Evolutionary conservation across 1,140 invertebrate genomes (phyloP), one percentile per base, ranked within the genome.

Genomic region (Hetaerina americana): DNA sequence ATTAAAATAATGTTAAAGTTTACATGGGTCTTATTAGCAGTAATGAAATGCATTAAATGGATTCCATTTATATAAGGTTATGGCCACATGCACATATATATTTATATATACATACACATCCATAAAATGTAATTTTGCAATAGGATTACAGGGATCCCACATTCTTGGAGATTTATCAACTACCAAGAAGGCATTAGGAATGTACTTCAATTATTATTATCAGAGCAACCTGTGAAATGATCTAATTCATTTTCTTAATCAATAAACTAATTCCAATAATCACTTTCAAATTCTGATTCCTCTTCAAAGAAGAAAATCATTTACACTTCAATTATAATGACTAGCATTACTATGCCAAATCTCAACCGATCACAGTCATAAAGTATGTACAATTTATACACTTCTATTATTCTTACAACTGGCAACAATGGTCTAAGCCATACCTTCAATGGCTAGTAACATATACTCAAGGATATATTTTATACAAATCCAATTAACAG

Each of bases 311-410:
- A n/a, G 40, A 57, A 57, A 57, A 57, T 57, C 2, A 57, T 5
- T 40, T 57, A 18, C 22, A 18, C 15, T 3, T 10, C 3, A 57
- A 57, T n/a, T 12, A 5, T 12, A 57, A 57, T 57, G 40, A 57
- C 40, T 57, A 57, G 40, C 40, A 57, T 57, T 57, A 5, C 40
- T 57, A 57, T 18, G 40, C 40, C 40, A 57, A 57, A 57, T 57
- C 40, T 57, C 22, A 57, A 57, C 40, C 22, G 40, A 57, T 57
- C 40, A 57, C 40, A 57, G 40, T 57, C 40, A 57, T n/a, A 57
- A 57, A n/a, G 40, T 57, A 57, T 57, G 40, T 57, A 57, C 40
- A 57, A 57, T 57, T 57, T 57, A 57, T 57, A 57, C 40, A 57
- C 22, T 57, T 57, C 40, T 57, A 57, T 3, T 57, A n/a, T 12